These are phyloP conservation scores for Lasioglossum zephyrum DNA, from an alignment of 2,888 invertebrate genomes.

Conservation along the genomic window DNA sequence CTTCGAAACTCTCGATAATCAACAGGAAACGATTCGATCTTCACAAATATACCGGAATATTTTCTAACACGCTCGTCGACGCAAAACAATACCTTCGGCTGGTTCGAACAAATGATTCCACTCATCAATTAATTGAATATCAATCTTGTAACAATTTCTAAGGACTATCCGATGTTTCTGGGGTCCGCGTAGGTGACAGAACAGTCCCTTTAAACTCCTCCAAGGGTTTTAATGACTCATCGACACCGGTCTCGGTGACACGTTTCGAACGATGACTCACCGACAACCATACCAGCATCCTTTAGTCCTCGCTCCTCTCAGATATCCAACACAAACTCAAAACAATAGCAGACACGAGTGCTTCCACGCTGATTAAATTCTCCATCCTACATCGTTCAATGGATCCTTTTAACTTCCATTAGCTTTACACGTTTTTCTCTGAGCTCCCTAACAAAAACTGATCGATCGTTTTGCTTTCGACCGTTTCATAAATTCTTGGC, in stretches of 20 bases:
- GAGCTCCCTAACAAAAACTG: neutral
- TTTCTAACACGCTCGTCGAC: neutral
- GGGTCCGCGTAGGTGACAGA: neutral
- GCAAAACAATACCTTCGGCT: neutral
- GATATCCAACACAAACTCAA: neutral
- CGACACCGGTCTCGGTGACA: neutral
- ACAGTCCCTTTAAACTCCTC: neutral
- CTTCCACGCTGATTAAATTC: neutral
- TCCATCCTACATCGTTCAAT: neutral
- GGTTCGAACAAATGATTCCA: neutral
- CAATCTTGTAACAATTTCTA: neutral
- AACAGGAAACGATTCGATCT: neutral
- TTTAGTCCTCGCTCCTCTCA: neutral
- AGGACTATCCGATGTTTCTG: too few relatives aligned
- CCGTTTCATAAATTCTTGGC: neutral
- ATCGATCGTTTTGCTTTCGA: neutral
- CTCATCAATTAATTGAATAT: neutral
- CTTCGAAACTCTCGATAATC: neutral
- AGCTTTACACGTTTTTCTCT: neutral
- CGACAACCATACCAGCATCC: neutral
- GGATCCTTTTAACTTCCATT: neutral
- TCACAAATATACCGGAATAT: neutral
- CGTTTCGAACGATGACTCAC: constrained; percentile 13
- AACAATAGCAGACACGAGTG: neutral
- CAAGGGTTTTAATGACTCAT: constrained; percentile 14